phyloP scores from a whole-genome alignment of 2,888 invertebrate genomes.

The Sturmia bella region DNA sequence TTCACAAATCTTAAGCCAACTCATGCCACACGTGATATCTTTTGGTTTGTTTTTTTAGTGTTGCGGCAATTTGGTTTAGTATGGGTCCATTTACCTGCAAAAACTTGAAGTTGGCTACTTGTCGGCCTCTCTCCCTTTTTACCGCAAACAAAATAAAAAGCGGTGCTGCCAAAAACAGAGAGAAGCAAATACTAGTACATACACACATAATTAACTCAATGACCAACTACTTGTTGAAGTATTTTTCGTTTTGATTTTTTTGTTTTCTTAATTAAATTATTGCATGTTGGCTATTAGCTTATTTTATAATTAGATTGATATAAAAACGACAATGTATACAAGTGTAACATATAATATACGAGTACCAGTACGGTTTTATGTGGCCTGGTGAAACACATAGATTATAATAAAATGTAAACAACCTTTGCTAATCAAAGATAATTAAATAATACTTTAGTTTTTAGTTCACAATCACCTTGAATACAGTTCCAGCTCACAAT shows the following conservation, averaged over 20 bases:
- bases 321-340: slow-evolving; percentile 38
- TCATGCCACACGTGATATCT: slow-evolving; percentile 58
- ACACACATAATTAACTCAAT: slow-evolving; percentile 46
- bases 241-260: slow-evolving; percentile 4
- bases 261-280: slow-evolving; percentile 57
- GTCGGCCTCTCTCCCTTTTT: neutral
- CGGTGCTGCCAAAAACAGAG: slow-evolving; percentile 22
- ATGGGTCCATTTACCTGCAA: slow-evolving; percentile 46
- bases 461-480: slow-evolving; percentile 8
- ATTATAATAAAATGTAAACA: slow-evolving; percentile 19
- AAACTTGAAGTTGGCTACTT: slow-evolving; percentile 7
- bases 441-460: neutral
- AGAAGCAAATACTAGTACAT: neutral
- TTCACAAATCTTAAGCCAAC: slow-evolving; percentile 15
- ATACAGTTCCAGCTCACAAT: neutral
- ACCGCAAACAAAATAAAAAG: neutral
- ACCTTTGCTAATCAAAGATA: slow-evolving; percentile 47
- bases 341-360: slow-evolving; percentile 35
- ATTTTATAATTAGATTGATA: slow-evolving; percentile 49
- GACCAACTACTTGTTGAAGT: slow-evolving; percentile 43
- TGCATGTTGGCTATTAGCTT: slow-evolving; percentile 57
- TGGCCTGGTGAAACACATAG: slow-evolving; percentile 35
- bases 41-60: slow-evolving; percentile 31
- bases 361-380: neutral
- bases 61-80: slow-evolving; percentile 3